Evolutionary conservation across 2,797 vertebrate genomes (phyloP), one percentile per base, ranked within the genome.

Genomic region (Parauchenoglanis ngamensis): DNA sequence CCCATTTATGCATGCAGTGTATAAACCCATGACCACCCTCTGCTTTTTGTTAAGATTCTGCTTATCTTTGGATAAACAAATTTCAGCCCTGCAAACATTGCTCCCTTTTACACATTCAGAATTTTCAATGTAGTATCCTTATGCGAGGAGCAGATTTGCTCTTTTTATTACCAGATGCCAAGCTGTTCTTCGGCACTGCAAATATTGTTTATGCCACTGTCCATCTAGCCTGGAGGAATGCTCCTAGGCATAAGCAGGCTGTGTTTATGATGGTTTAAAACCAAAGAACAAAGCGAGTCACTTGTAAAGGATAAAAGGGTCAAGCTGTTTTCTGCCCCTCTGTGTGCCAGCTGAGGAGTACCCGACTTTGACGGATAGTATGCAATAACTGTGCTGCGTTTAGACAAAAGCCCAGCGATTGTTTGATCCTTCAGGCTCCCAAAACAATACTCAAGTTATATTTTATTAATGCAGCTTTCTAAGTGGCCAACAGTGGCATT

Each of bases 381-480:
- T 40, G 75, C 76, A 91, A 87, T 84, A 89, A 86, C 35, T 46
- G 46, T 25, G 31, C 52, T n/a, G 54, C 23, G 68, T 76, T 87
- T 54, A 52, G 56, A 31, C 7, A 23, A 79, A 59, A 21, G 21
- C 61, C 79, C 7, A 49, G 35, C 4, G 44, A 85, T 75, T 86
- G 19, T 84, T 59, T 75, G 63, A 15, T 85, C 73, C 70, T 54
- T 25, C 21, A 75, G 44, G 56, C 68, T 85, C 57, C 85, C 76
- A 88, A 59, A 86, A 63, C 77, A 87, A 90, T 75, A 70, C 75
- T 57, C 59, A 79, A 65, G 31, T 73, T 19, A 73, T 88, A 52
- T 88, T 89, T 87, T 84, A 90, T 89, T 87, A 84, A 87, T 88
- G 67, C 57, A 82, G 79, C 65, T 84, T 83, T 87, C 57, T 70